Evolutionary conservation across 2,113 vertebrate genomes (phyloP), one percentile per base, ranked within the genome.

Genomic region (human (Homo sapiens)): DNA sequence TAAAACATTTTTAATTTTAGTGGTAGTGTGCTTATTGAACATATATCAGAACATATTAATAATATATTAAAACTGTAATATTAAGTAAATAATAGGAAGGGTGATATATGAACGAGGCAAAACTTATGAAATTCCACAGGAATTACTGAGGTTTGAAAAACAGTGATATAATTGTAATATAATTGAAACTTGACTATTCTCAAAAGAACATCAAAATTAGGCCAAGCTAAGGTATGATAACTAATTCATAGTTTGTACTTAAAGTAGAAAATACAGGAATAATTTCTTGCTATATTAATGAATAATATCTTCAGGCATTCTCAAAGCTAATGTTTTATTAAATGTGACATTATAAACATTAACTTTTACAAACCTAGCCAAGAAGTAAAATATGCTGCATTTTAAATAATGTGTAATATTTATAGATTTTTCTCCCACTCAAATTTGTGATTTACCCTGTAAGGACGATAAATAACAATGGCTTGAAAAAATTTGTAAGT

Each of bases 321-420:
- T 93, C 45, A 85, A 86, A 78, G 80, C 55, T 93, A 94, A 70
- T 85, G 61, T 93, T 96, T 89, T 96, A 93, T 66, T 91, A 94
- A 97, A 57, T 81, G 12, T 76, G 75, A 82, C 50, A 79, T 85
- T 86, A 79, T 76, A 82, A 95, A 75, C 72, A 93, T 86, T 97
- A 82, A 57, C 80, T 95, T 92, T 90, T 40, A 80, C 78, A 94
- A 92, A 82, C 10, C 38, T 55, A 86, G 35, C 70, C 90, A 95
- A 95, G 52, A 96, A 93, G 76, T 90, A 73, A 95, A 93, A 70
- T 61, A 64, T 66, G 66, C 48, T 76, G 13, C 45, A 89, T 95
- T 96, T 93, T 68, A 93, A 95, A 93, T 93, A 88, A 89, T 68
- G 52, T 43, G 52, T 68, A 91, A 40, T 80, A 93, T 80, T 75